These are phyloP conservation scores for Odontomachus brunneus DNA, from an alignment of 1,140 invertebrate genomes.

Conservation along the genomic window DNA sequence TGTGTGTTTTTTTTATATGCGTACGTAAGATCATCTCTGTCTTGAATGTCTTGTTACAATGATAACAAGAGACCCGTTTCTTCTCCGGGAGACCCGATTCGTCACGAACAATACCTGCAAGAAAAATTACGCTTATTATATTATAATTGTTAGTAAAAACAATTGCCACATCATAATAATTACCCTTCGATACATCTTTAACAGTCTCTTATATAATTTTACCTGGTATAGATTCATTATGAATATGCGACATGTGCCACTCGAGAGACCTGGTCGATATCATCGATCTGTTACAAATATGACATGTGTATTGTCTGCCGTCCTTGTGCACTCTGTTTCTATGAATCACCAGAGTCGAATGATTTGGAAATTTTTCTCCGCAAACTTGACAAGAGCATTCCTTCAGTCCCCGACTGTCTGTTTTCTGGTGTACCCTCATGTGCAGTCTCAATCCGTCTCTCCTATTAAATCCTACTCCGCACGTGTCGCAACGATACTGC, in stretches of 20 bases:
- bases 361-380: constrained; percentile 84
- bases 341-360: constrained; percentile 84
- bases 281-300: constrained; percentile 85
- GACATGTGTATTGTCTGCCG: constrained; percentile 82
- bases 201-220: neutral
- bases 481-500: constrained; percentile 83
- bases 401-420: constrained; percentile 81
- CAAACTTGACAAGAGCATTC: constrained; percentile 84
- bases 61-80: constrained; percentile 80
- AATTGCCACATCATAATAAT: neutral
- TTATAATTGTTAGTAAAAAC: too few relatives aligned
- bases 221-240: constrained; percentile 79
- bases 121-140: neutral
- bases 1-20: constrained; percentile 84
- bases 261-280: constrained; percentile 82
- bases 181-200: neutral
- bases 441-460: constrained; percentile 85
- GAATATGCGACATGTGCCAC: constrained; percentile 84
- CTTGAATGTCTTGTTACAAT: constrained; percentile 84
- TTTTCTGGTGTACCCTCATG: constrained; percentile 83
- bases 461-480: constrained; percentile 84
- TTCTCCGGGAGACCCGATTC: constrained; percentile 70
- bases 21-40: constrained; percentile 84
- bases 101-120: constrained; percentile 64
- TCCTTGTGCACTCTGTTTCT: constrained; percentile 83